phyloP scores from a whole-genome alignment of 2,797 vertebrate species.

The Coccyzus lansbergi region DNA sequence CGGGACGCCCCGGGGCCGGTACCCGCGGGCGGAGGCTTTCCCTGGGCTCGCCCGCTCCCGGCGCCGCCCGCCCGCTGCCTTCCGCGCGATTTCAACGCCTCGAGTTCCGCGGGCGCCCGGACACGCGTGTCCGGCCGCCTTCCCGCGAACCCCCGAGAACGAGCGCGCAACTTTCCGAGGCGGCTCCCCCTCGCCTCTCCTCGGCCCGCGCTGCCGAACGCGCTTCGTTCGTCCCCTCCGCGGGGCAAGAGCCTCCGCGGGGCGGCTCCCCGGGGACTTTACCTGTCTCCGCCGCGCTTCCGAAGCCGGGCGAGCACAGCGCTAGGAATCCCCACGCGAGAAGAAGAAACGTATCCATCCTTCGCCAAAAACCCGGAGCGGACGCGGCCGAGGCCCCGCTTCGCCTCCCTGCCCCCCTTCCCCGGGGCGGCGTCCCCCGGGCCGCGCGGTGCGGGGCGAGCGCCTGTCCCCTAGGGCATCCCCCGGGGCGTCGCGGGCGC shows the following conservation, averaged over 20 bases:
- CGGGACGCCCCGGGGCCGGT: neutral
- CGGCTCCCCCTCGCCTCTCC: neutral
- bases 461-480: conserved; percentile 19
- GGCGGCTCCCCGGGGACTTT: conserved; percentile 65
- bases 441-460: neutral
- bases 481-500: neutral
- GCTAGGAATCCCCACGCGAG: conserved; percentile 84
- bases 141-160: neutral
- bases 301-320: conserved; percentile 76
- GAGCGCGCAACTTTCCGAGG: neutral
- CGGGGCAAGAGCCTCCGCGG: neutral
- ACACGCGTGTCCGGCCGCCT: neutral
- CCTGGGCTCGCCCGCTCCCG: neutral
- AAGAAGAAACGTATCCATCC: conserved; percentile 86
- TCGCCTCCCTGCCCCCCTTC: neutral
- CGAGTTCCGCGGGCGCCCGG: neutral
- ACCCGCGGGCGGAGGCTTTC: neutral
- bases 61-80: neutral
- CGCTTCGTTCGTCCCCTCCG: neutral
- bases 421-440: neutral
- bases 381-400: neutral
- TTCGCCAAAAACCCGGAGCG: conserved; percentile 16
- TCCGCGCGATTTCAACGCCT: neutral
- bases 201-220: neutral
- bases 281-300: conserved; percentile 84